Conservation (phyloP, 2,797 vertebrate species). For the Brachymystax lenok region DNA sequence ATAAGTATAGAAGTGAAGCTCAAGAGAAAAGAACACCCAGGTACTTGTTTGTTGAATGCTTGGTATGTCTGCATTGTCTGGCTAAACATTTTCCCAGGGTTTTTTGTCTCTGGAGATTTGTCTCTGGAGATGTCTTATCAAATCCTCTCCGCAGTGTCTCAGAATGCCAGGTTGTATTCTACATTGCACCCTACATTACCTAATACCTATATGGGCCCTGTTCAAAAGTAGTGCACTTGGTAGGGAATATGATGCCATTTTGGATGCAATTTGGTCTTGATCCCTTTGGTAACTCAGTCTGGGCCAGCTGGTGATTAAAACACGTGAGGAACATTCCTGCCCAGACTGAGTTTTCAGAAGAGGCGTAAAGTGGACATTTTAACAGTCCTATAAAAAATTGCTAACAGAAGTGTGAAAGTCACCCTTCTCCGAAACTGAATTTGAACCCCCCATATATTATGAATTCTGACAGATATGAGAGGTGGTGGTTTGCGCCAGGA, state of each 20-base stretch:
- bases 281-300: not conserved
- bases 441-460: not conserved
- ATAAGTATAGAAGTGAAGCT: not conserved
- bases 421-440: constrained; percentile 18
- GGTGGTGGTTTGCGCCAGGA: not conserved
- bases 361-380: constrained; percentile 17
- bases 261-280: not conserved
- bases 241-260: too few species aligned
- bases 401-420: constrained; percentile 23
- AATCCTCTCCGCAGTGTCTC: constrained; percentile 4
- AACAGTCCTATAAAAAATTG: constrained; percentile 21
- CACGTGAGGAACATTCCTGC: constrained; percentile 1
- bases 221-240: not conserved
- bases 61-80: not conserved
- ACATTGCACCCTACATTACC: not conserved
- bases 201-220: not conserved
- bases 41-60: not conserved
- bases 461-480: constrained; percentile 4
- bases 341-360: not conserved
- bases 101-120: too few species aligned
- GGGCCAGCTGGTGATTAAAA: constrained; percentile 5
- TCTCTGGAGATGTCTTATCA: not conserved
- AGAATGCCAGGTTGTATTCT: not conserved
- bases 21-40: not conserved
- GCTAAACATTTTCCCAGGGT: not conserved